phyloP scores from a whole-genome alignment of 2,113 vertebrate species.

The Mustelus asterias region DNA sequence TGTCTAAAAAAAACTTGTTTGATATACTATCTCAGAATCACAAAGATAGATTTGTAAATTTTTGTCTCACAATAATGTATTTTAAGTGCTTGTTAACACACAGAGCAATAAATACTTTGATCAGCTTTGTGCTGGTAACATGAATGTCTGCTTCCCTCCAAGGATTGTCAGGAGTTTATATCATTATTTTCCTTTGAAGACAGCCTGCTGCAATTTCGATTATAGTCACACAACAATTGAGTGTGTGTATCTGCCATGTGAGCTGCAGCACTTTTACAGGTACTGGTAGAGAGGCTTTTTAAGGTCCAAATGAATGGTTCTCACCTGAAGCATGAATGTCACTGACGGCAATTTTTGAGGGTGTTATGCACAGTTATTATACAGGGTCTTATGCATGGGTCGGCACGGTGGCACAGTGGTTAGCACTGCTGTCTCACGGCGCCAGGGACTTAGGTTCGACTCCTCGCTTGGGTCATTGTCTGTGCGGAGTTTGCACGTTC shows the following conservation, averaged over 20 bases:
- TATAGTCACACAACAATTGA: not conserved
- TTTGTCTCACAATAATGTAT: slow-evolving; percentile 29
- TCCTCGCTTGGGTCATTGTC: no score
- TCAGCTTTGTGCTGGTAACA: not conserved
- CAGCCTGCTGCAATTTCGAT: slow-evolving; percentile 4
- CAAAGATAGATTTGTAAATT: slow-evolving; percentile 7
- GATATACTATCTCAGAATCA: slow-evolving; percentile 32
- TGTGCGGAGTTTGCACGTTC: no score
- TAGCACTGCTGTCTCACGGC: no score
- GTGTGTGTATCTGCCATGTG: not conserved
- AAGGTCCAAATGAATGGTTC: not conserved
- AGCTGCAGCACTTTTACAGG: not conserved
- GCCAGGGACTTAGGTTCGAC: no score
- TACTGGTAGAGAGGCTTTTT: not conserved
- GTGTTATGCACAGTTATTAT: no score
- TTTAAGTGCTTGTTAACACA: slow-evolving; percentile 32
- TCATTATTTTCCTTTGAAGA: slow-evolving; percentile 16
- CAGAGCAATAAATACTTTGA: slow-evolving; percentile 27
- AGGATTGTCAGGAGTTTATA: not conserved
- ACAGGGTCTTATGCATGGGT: no score
- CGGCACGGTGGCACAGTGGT: no score
- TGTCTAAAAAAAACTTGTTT: not conserved
- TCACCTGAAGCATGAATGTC: not conserved
- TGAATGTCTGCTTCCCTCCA: not conserved
- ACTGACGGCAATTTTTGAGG: not conserved